Conservation (phyloP, 2,797 vertebrate species). For the Aulostomus chinensis region DNA sequence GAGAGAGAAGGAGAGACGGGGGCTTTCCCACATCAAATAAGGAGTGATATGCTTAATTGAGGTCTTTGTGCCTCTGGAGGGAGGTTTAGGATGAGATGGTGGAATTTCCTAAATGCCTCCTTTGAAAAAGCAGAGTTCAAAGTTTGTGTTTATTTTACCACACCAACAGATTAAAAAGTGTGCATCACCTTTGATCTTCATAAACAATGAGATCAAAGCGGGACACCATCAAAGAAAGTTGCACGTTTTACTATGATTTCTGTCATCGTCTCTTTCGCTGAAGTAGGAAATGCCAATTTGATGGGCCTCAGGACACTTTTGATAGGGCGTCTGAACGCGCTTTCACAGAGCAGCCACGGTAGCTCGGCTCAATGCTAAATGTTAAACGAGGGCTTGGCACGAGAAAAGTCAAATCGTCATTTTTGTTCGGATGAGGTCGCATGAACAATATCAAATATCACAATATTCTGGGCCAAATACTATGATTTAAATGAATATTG, state of each 20-base stretch:
- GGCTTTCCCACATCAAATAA: conserved; percentile 86
- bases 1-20: conserved; percentile 73
- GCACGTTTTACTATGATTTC: conserved; percentile 49
- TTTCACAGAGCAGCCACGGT: too few relatives aligned
- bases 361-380: too few relatives aligned
- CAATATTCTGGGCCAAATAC: too few relatives aligned
- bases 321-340: too few relatives aligned
- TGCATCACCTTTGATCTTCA: conserved; percentile 60
- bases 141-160: conserved; percentile 79
- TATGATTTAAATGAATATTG: too few relatives aligned
- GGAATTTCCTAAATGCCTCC: conserved; percentile 83
- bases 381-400: too few relatives aligned
- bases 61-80: conserved; percentile 82
- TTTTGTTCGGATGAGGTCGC: too few relatives aligned
- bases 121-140: conserved; percentile 79
- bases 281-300: conserved; percentile 26
- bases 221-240: conserved; percentile 55
- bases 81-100: conserved; percentile 81
- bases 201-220: conserved; percentile 70
- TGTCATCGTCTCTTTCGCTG: conserved; percentile 33
- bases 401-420: too few relatives aligned
- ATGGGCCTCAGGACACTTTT: conserved; percentile 10
- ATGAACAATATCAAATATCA: too few relatives aligned
- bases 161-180: conserved; percentile 69
- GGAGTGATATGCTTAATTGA: conserved; percentile 79